Conservation (phyloP, 1,140 invertebrate species). For the Cherax quadricarinatus region DNA sequence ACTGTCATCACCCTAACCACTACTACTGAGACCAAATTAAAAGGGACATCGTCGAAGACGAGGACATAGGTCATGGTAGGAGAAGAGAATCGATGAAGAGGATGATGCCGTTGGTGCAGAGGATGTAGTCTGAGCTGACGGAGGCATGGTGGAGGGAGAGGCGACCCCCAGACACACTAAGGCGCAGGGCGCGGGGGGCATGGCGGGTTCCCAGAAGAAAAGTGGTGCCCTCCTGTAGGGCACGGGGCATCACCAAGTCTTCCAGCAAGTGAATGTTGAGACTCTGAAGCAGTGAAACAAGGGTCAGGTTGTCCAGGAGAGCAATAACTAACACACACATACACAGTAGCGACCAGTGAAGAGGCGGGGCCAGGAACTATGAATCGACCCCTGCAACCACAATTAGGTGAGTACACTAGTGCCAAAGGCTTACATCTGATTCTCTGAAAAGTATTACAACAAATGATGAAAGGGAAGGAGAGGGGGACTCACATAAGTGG, state of each 20-base stretch:
- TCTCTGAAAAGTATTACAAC: too few species aligned
- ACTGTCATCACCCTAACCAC: too few species aligned
- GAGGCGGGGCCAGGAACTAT: too few species aligned
- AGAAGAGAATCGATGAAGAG: constrained; percentile 35
- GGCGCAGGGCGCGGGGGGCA: neutral
- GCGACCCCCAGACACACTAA: neutral
- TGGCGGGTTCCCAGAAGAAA: neutral
- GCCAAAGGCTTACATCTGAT: too few species aligned
- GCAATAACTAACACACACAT: too few species aligned
- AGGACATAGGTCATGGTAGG: neutral
- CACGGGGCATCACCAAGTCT: constrained; percentile 42
- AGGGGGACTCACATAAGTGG: too few species aligned
- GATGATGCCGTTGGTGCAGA: constrained; percentile 47
- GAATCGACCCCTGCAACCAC: too few species aligned
- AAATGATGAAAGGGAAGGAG: too few species aligned
- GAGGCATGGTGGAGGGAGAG: constrained; percentile 33
- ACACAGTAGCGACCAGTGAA: too few species aligned
- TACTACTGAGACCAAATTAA: too few species aligned
- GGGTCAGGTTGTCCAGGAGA: neutral
- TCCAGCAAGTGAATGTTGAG: constrained; percentile 23
- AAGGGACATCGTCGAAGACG: neutral
- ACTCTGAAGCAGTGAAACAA: neutral
- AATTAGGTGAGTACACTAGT: too few species aligned
- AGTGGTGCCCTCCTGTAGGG: neutral
- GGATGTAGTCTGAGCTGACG: neutral